Conservation (phyloP, 2,888 invertebrate genomes). For the Helleia helle region DNA sequence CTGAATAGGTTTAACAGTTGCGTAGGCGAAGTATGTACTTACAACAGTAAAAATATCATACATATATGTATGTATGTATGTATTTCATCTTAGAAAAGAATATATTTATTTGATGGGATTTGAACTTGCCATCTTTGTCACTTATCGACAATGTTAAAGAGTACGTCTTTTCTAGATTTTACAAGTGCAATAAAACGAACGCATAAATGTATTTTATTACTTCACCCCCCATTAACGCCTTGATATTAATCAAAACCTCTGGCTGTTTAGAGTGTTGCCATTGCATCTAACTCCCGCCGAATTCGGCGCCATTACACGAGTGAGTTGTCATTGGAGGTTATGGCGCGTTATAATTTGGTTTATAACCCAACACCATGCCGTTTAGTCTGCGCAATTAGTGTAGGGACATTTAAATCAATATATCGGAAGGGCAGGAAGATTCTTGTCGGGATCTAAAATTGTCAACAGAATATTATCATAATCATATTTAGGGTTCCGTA, state of each 20-base stretch:
- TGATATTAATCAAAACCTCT: slow-evolving; percentile 44
- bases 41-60: too few species aligned
- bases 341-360: slow-evolving; percentile 71
- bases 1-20: too few species aligned
- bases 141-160: too few species aligned
- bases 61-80: too few species aligned
- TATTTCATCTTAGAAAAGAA: too few species aligned
- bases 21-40: too few species aligned
- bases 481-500: too few species aligned
- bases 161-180: too few species aligned
- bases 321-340: slow-evolving; percentile 63
- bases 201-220: slow-evolving; percentile 50
- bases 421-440: not conserved
- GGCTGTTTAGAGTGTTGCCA: slow-evolving; percentile 33
- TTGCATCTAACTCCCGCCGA: slow-evolving; percentile 50
- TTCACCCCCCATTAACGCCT: slow-evolving; percentile 51
- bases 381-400: slow-evolving; percentile 50
- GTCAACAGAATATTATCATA: too few species aligned
- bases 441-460: too few species aligned
- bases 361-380: slow-evolving; percentile 59
- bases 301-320: slow-evolving; percentile 66
- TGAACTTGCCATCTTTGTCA: too few species aligned
- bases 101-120: too few species aligned
- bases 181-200: not conserved
- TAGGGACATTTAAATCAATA: slow-evolving; percentile 10